A percentile compares a stretch with the other conserved stretches of the same genome.
Evolutionary conservation across 2,797 vertebrate genomes (phyloP).

Genomic region (Danio albolineatus): DNA sequence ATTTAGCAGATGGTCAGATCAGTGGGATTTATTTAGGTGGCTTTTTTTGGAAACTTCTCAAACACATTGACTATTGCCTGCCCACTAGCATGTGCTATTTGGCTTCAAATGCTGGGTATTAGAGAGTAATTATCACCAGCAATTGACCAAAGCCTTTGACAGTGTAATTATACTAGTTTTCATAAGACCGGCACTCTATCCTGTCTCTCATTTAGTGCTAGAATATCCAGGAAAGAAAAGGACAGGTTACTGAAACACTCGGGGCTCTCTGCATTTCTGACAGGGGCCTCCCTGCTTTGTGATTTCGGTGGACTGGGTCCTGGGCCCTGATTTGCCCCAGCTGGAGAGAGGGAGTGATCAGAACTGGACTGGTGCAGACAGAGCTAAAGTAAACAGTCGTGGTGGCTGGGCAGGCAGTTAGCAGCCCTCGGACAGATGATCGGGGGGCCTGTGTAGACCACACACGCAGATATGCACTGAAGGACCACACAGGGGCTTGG

Average conservation of each 20-base stretch:
- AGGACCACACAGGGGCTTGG: constrained; percentile 85
- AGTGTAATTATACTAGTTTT: constrained; percentile 72
- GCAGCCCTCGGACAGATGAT: constrained; percentile 98
- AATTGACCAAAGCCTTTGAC: constrained; percentile 78
- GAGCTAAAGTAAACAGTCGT: constrained; percentile 99
- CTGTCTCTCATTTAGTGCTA: constrained; percentile 58
- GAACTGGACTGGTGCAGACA: constrained; percentile 96
- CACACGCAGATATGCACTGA: constrained; percentile 77
- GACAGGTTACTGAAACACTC: constrained; percentile 69
- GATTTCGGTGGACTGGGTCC: constrained; percentile 71
- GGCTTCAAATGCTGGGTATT: constrained; percentile 74
- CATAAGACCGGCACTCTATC: constrained; percentile 65
- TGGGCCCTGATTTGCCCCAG: constrained; percentile 94
- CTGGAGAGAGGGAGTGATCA: constrained; percentile 95
- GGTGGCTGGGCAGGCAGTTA: constrained; percentile 97
- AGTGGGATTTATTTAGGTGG: background rate
- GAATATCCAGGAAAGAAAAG: constrained; percentile 62
- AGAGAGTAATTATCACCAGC: constrained; percentile 75
- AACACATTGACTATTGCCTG: constrained; percentile 61
- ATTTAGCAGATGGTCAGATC: constrained; percentile 14
- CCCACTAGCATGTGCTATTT: constrained; percentile 70
- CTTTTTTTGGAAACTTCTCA: constrained; percentile 20
- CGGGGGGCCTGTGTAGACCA: constrained; percentile 84
- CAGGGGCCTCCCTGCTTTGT: constrained; percentile 66
- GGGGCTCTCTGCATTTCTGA: constrained; percentile 71